Evolutionary conservation across 2,113 vertebrate genomes (phyloP).

Genomic region (Balaeniceps rex): DNA sequence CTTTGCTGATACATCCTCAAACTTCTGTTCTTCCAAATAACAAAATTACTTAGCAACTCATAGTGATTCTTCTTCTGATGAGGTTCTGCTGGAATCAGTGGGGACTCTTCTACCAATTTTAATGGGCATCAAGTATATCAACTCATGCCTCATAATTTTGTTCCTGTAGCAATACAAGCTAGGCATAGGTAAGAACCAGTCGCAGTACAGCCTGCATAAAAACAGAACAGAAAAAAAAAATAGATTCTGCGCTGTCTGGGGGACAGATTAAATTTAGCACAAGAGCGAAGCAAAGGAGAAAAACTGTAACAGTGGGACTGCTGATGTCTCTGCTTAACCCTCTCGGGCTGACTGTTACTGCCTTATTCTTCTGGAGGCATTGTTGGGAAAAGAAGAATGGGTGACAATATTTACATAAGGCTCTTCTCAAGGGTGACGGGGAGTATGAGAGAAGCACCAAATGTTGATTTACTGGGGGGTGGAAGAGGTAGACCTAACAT

Average conservation of each 20-base stretch:
- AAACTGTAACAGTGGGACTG: neutral
- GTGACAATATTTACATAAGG: neutral
- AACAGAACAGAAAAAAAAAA: neutral
- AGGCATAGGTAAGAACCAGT: neutral
- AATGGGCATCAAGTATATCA: neutral
- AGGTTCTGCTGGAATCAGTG: neutral
- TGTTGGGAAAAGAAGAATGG: neutral
- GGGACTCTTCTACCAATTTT: neutral
- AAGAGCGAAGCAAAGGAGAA: neutral
- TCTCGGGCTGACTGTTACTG: neutral
- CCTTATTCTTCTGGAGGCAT: neutral
- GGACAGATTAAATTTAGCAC: neutral
- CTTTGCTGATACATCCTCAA: neutral
- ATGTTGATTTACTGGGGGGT: neutral
- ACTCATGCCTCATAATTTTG: neutral
- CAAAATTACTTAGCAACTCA: neutral
- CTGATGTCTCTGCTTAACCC: neutral
- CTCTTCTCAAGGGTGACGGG: neutral
- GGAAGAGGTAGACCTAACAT: neutral
- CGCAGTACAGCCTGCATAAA: neutral
- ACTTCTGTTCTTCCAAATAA: neutral
- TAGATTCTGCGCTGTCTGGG: neutral
- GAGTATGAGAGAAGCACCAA: neutral
- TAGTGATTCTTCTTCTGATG: neutral
- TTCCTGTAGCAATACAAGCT: neutral